Conservation (phyloP, 2,888 invertebrate genomes). For the Trissolcus japonicus region DNA sequence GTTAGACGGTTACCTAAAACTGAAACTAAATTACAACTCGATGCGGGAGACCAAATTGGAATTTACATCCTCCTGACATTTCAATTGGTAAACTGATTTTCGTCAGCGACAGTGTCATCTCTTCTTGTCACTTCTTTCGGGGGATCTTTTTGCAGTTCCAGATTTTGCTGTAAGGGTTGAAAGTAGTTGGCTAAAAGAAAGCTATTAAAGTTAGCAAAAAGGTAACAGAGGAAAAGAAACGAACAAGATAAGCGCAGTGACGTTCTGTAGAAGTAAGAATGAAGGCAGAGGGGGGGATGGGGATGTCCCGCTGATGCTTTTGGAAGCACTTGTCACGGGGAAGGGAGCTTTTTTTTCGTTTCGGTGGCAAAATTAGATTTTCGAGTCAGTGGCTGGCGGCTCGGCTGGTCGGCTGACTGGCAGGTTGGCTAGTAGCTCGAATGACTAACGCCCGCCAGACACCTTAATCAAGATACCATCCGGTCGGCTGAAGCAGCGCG, state of each 20-base stretch:
- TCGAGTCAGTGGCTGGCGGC: slow-evolving; percentile 59
- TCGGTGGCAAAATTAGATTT: slow-evolving; percentile 68
- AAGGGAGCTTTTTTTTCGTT: slow-evolving; percentile 61
- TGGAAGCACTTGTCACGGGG: slow-evolving; percentile 53
- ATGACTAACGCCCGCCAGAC: slow-evolving; percentile 64
- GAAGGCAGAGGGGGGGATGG: slow-evolving; percentile 39
- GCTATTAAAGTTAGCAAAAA: slow-evolving; percentile 47
- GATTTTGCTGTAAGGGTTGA: slow-evolving; percentile 7
- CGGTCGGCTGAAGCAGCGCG: slow-evolving; percentile 54
- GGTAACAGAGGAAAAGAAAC: slow-evolving; percentile 24
- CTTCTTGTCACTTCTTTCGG: too few relatives aligned
- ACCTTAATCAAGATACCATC: slow-evolving; percentile 71
- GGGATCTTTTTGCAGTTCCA: too few relatives aligned
- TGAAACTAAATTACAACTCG: too few relatives aligned
- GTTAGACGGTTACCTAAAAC: too few relatives aligned
- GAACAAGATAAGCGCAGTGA: slow-evolving; percentile 10
- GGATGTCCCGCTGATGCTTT: slow-evolving; percentile 36
- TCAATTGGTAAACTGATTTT: too few relatives aligned
- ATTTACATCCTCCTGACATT: too few relatives aligned
- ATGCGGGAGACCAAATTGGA: too few relatives aligned
- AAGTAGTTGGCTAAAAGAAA: slow-evolving; percentile 20
- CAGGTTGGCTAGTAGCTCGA: slow-evolving; percentile 54
- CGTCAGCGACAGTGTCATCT: too few relatives aligned
- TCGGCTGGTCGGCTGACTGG: slow-evolving; percentile 46
- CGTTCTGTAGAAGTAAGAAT: slow-evolving; percentile 41